Base-by-base conservation (phyloP, 2,888 invertebrate genomes). In the Chrysolina haemoptera region DNA sequence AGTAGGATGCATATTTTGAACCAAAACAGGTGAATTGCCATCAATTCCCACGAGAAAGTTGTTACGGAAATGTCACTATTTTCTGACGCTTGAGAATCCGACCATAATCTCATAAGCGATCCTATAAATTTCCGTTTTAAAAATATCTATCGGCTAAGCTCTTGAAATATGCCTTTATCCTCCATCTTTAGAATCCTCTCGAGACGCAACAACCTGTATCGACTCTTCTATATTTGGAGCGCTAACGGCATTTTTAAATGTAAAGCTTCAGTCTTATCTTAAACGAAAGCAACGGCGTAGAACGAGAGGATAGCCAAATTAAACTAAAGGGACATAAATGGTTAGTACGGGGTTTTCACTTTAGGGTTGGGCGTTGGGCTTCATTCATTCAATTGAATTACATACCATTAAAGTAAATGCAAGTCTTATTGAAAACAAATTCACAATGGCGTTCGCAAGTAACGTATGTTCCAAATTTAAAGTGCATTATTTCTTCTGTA, bases 241-340 rank as follows among this genome's bases (percentile, higher is more conserved):
- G 59, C 59, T 59, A 59, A 59, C 59, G 59, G 59, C 59, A 59
- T 59, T 59, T 59, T 59, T 59, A 59, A 59, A 59, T 59, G 22
- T 59, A 59, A 22, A 59, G 9, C 12, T 59, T 1, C 59, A 59
- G 8, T 10, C 59, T 59, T 59, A 59, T 59, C 59, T 59, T n/a
- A 14, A 59, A 59, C 59, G 59, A 35, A 6, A 16, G 11, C 59
- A 59, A 35, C 16, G 59, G 14, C 59, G 59, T 27, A 9, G 20
- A 20, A 53, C 10, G 11, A 11, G 22, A 10, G 12, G 35, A 35
- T 35, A 35, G 35, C 4, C 35, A 35, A 35, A 35, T 35, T 0
- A 35, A 6, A 10, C 8, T 11, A 22, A 53, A 12, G 20, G 20
- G 9, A 53, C 20, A 11, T 43, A 11, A 9, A 53, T 35, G 35